A percentile compares a stretch with the other conserved stretches of the same genome.
Evolutionary conservation across 1,140 invertebrate species (phyloP).

Genomic region (Drosophila saltans): DNA sequence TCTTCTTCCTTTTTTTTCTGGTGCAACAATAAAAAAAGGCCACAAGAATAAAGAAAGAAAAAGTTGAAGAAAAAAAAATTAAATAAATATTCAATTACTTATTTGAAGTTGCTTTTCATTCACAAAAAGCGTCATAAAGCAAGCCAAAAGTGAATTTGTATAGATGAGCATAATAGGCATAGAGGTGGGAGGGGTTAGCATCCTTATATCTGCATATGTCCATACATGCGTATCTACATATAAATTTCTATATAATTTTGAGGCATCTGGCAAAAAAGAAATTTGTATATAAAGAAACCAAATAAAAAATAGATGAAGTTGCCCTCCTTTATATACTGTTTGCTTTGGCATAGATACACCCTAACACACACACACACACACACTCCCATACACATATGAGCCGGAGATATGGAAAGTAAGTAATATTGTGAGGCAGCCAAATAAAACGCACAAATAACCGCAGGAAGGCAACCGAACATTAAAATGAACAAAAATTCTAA

Average conservation of each 20-base stretch:
- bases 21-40: slow-evolving; percentile 37
- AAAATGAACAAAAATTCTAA: slow-evolving; percentile 73
- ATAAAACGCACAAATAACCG: slow-evolving; percentile 57
- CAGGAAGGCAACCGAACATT: slow-evolving; percentile 48
- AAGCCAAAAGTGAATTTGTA: slow-evolving; percentile 35
- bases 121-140: slow-evolving; percentile 29
- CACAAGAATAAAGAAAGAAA: slow-evolving; percentile 41
- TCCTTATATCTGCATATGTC: slow-evolving; percentile 7
- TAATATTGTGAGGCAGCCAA: slow-evolving; percentile 20
- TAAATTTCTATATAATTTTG: slow-evolving; percentile 31
- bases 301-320: slow-evolving; percentile 74
- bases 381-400: slow-evolving; percentile 14
- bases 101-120: slow-evolving; percentile 17
- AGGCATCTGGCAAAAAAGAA: slow-evolving; percentile 49
- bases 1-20: background rate
- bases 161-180: slow-evolving; percentile 34
- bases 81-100: slow-evolving; percentile 75
- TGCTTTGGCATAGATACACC: background rate
- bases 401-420: slow-evolving; percentile 15
- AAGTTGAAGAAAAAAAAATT: slow-evolving; percentile 44
- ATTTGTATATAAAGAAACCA: background rate
- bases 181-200: slow-evolving; percentile 16
- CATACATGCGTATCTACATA: slow-evolving; percentile 8
- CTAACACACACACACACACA: slow-evolving; percentile 2
- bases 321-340: slow-evolving; percentile 34